Conservation (phyloP, 2,113 vertebrate genomes). For the Edolisoma coerulescens region DNA sequence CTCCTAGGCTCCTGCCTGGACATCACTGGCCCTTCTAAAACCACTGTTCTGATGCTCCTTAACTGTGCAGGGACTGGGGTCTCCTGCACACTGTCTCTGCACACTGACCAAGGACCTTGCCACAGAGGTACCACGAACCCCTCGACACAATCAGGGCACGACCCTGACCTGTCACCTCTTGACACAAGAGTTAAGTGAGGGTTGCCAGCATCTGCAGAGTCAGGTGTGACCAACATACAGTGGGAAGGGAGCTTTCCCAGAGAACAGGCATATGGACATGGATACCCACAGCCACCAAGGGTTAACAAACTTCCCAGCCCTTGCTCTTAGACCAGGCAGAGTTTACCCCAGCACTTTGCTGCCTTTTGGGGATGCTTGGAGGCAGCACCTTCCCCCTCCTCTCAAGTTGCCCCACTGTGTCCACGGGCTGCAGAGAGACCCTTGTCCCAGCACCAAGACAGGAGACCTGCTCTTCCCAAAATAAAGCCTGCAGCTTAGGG, state of each 20-base stretch:
- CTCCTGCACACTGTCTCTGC: neutral
- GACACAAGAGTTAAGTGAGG: neutral
- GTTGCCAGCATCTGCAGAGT: neutral
- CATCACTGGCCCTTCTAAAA: neutral
- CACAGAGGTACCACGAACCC: rapidly evolving
- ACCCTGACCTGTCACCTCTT: neutral
- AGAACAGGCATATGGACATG: neutral
- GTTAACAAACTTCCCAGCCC: neutral
- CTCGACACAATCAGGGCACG: rapidly evolving
- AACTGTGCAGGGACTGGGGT: neutral
- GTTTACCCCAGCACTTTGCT: neutral
- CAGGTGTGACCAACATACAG: rapidly evolving
- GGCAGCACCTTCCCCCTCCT: neutral
- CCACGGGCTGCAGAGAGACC: neutral
- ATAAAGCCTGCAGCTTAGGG: neutral
- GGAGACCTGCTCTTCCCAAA: neutral
- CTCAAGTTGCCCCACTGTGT: neutral
- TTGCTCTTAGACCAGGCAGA: neutral
- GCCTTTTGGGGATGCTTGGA: neutral
- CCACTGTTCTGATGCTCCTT: neutral
- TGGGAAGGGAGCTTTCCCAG: neutral
- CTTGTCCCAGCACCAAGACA: neutral
- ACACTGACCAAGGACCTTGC: neutral
- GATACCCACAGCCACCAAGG: neutral
- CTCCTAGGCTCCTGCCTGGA: neutral